Evolutionary conservation across 1,140 invertebrate species (phyloP), one percentile per base, ranked within the genome.

Genomic region (Drosophila rufa): DNA sequence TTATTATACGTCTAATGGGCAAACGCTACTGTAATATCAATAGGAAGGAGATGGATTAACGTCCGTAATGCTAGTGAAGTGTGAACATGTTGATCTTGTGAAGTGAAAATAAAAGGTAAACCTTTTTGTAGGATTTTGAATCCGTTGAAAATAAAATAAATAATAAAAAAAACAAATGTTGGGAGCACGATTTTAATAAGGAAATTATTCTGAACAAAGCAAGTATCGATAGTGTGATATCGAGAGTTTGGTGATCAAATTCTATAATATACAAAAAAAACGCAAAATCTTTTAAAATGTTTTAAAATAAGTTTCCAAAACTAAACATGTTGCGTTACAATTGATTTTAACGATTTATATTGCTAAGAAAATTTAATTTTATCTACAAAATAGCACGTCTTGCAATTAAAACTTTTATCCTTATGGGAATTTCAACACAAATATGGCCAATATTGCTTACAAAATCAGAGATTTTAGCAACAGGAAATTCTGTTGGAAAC

Each of bases 401-500:
- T 33, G 8, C 8, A 33, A 33, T 33, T 11, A 50, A 51, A 36
- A 15, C 12, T 42, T 40, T 19, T 38, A 30, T 30, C 17, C 15
- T 1, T 12, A 12, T 33, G 17, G 17, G 33, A 60, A 30, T 30
- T 58, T 17, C 27, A 43, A 40, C 4, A 22, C 15, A 36, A 65
- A 65, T 38, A 12, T n/a, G 19, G 14, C 43, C 11, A 47, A 65
- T 65, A 67, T 48, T 67, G 36, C 14, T 19, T 38, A 67, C 40
- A 55, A 38, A 38, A 15, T 7, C 33, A 22, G 0, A 38, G 17
- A 67, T 67, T 69, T 56, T 70, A 70, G 53, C 69, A 69, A 73
- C 69, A 73, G 69, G 67, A 73, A 73, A 50, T 73, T 73, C 48
- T 30, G 53, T 43, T 61, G 12, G 36, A 71, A 71, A 59, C 66